Base-by-base conservation (phyloP, 2,888 invertebrate species). In the Calameuta idolon region DNA sequence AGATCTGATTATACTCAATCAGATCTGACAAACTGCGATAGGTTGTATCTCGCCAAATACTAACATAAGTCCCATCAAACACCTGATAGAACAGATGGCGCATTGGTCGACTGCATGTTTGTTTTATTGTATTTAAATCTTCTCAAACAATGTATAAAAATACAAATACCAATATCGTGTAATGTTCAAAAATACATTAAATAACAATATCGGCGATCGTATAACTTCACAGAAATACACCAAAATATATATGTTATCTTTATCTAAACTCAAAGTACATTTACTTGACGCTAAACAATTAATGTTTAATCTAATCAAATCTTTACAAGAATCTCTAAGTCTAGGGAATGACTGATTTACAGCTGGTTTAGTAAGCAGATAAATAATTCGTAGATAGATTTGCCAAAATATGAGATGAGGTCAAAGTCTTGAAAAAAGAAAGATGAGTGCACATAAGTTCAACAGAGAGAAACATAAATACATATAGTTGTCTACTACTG, bases 401-500 rank as follows among this genome's bases (percentile, higher is more conserved):
- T 23, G 9, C 9, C 55, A 23, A 55, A 55, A 55, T 55, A 55
- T 23, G 23, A 55, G 55, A 55, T 55, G 77, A 74, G 83, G 81
- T 82, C 82, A 82, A 83, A 83, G 83, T 82, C 80, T 76, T 79
- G 30, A 12, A 73, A 35, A 40, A 79, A 30, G 35, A 75, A 76
- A 31, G 76, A 30, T 12, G 78, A 77, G 73, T 73, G 34, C 76
- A 12, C 69, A 69, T 73, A 74, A 55, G 9, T 55, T 55, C 55
- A 23, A 55, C 55, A 55, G 55, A 55, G 55, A 55, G 23, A 9
- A 55, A 55, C 55, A 1, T 40, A 15, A 1, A 40, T 40, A 33
- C 4, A 33, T 33, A 40, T 4, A 40, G 40, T 40, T 40, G 23
- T 2, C 55, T 23, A 55, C 55, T 55, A 55, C 55, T 55, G 55